A percentile compares a stretch with the other conserved stretches of the same genome.
Evolutionary conservation across 1,140 invertebrate genomes (phyloP).

Genomic region (Aradophagus sp.): DNA sequence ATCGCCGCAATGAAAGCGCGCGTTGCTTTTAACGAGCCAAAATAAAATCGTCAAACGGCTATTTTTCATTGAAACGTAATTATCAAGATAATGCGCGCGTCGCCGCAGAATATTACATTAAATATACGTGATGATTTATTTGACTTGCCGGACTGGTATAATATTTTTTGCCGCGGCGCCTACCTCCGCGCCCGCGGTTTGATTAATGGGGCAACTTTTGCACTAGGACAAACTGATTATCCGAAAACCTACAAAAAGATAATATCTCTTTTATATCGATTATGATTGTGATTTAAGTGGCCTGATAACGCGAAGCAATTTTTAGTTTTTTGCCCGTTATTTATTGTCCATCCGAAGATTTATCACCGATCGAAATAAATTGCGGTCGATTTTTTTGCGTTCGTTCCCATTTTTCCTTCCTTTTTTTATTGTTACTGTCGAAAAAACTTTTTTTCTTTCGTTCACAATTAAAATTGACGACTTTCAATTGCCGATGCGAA

Average conservation of each 20-base stretch:
- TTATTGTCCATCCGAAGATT: constrained; percentile 17
- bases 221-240: constrained; percentile 45
- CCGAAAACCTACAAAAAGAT: constrained; percentile 35
- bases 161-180: constrained; percentile 47
- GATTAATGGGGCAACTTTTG: constrained; percentile 51
- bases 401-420: too few relatives aligned
- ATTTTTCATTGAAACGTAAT: constrained; percentile 34
- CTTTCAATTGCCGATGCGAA: too few relatives aligned
- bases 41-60: constrained; percentile 25
- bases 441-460: too few relatives aligned
- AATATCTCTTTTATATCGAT: constrained; percentile 43
- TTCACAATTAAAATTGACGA: too few relatives aligned
- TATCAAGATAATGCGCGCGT: constrained; percentile 40
- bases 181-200: constrained; percentile 17
- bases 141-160: constrained; percentile 37
- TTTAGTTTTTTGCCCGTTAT: constrained; percentile 20
- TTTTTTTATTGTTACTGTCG: too few relatives aligned
- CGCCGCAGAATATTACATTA: constrained; percentile 41
- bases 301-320: constrained; percentile 37
- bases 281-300: constrained; percentile 39
- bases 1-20: background rate
- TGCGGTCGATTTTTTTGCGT: too few relatives aligned
- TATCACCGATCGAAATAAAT: constrained; percentile 12
- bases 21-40: constrained; percentile 10
- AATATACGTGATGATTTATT: constrained; percentile 48